Base-by-base conservation (phyloP, 92 coral and sea anemone species). In the Epizoanthus scotinus region DNA sequence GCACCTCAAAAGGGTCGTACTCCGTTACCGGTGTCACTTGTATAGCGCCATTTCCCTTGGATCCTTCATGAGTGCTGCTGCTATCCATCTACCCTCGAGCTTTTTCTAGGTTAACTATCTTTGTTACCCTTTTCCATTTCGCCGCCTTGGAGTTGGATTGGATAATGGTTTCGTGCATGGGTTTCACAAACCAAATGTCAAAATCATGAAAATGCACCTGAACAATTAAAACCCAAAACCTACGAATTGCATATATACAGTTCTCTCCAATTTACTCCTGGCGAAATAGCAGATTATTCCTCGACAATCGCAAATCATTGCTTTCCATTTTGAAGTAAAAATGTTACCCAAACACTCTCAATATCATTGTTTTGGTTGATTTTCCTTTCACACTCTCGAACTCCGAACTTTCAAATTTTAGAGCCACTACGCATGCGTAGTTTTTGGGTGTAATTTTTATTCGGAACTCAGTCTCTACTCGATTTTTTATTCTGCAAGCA, bases 1-100 rank as follows among this genome's bases (percentile, higher is more conserved):
- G 66, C 53, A 95, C 98, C 98, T 95, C 98, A 78, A 95, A 95
- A 38, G 98, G 98, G 84, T 95, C 98, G 57, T 95, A 95, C 25
- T 93, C 94, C 34, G 92, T 95, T 19, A 94, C 92, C 29, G 98
- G 92, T 26, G 86, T 90, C 68, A 95, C 94, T 70, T 87, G 82
- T 20, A 86, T 79, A 10, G 86, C 83, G 27, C 81, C 84, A 29
- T 86, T 88, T 69, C 70, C 70, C 22, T 78, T 79, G 21, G 36
- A 8, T 49, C 42, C 89, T 59, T 86, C 89, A 15, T 61, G 64
- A 17, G 79, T 71, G 36, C 50, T 80, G 34, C 50, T 71, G 31
- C 53, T 69, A 40, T 80, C 85, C 89, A 86, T 86, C 70, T 58
- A 40, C 66, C 25, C 49, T 34, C 79, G 7, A 21, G 13, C 38